Conservation (phyloP, 1,140 invertebrate genomes). For the Neodiprion lecontei region DNA sequence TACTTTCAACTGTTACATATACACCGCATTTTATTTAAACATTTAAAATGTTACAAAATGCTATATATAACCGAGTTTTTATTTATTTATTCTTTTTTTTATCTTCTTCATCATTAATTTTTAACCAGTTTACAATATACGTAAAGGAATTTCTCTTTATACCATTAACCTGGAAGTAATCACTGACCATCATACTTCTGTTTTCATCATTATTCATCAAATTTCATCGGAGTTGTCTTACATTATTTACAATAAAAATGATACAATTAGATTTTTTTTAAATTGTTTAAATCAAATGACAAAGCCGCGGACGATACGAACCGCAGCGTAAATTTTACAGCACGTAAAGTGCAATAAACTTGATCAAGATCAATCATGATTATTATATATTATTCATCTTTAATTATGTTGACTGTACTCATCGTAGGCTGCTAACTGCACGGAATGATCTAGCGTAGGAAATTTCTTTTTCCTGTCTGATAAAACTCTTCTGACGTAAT, state of each 20-base stretch:
- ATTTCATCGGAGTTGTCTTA: neutral
- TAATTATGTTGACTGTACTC: too few relatives aligned
- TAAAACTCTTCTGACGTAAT: too few relatives aligned
- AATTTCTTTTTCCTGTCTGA: too few relatives aligned
- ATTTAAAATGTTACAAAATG: slow-evolving; percentile 8
- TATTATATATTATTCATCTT: too few relatives aligned
- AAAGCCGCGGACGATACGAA: too few relatives aligned
- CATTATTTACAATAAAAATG: neutral
- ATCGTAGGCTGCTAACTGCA: too few relatives aligned
- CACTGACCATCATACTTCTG: neutral
- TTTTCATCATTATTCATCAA: neutral
- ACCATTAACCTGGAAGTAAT: slow-evolving; percentile 6
- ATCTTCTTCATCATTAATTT: neutral
- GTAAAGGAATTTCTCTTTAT: slow-evolving; percentile 7
- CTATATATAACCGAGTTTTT: slow-evolving; percentile 8
- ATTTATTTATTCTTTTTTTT: neutral
- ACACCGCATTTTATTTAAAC: slow-evolving; percentile 7
- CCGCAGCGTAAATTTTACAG: too few relatives aligned
- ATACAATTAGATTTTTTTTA: neutral
- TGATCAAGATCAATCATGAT: too few relatives aligned
- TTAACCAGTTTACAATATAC: slow-evolving; percentile 8
- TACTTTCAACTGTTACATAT: neutral
- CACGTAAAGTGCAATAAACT: too few relatives aligned
- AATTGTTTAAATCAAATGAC: too few relatives aligned
- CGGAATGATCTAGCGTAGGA: too few relatives aligned